Conservation (phyloP, 2,797 vertebrate species). For the Microctenopoma stevenorrisi region DNA sequence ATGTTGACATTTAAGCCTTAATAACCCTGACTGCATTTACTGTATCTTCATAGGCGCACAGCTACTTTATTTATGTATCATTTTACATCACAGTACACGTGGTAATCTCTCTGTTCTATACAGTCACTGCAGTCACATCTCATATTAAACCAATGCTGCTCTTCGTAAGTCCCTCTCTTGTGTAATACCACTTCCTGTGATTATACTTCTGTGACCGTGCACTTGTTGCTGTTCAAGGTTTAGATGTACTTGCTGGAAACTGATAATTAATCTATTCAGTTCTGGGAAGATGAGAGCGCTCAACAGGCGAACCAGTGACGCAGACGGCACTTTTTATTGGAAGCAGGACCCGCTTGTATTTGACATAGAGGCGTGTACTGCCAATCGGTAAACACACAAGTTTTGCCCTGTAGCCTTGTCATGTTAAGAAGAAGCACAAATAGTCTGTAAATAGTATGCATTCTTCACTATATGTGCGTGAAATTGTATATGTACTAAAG, state of each 20-base stretch:
- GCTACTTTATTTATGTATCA: background rate
- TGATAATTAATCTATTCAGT: background rate
- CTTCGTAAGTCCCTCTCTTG: background rate
- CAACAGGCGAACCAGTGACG: constrained; percentile 2
- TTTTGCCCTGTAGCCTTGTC: constrained; percentile 34
- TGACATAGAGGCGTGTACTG: constrained; percentile 74
- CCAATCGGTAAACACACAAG: constrained; percentile 73
- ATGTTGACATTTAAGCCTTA: too few relatives aligned
- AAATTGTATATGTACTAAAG: constrained; percentile 28
- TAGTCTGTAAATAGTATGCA: background rate
- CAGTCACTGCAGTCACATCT: background rate
- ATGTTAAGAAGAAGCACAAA: constrained; percentile 21
- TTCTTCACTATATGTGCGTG: background rate
- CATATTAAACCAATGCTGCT: background rate
- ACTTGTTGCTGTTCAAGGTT: background rate
- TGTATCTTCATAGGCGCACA: background rate
- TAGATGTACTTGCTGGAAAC: background rate
- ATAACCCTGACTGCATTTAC: background rate
- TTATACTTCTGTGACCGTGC: background rate
- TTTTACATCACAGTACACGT: background rate
- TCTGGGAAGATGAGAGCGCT: background rate
- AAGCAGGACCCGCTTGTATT: constrained; percentile 64
- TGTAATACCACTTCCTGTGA: background rate
- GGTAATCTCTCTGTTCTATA: background rate
- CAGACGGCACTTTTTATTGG: constrained; percentile 24